A percentile compares a stretch with the other conserved stretches of the same genome.
phyloP scores from a whole-genome alignment of 2,113 vertebrate genomes.

The Xenopus borealis region DNA sequence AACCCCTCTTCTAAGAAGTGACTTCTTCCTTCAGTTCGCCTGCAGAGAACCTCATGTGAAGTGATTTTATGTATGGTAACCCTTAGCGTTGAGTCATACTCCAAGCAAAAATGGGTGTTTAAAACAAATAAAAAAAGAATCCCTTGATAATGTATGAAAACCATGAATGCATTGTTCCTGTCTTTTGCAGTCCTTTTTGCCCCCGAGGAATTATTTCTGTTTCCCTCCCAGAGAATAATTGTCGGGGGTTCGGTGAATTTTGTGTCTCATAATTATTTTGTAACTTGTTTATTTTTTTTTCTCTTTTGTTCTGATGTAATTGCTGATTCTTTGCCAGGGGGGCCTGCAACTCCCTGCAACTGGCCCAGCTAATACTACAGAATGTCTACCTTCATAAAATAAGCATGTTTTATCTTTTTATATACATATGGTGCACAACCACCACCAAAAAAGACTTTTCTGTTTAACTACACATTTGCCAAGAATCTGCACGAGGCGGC shows the following conservation, averaged over 20 bases:
- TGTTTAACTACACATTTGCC: conserved; percentile 17
- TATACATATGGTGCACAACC: conserved; percentile 50
- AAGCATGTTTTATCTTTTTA: conserved; percentile 61
- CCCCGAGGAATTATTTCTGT: conserved; percentile 61
- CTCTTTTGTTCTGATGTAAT: conserved; percentile 9
- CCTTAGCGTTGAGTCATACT: conserved; percentile 56
- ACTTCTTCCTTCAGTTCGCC: conserved; percentile 70
- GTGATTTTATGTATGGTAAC: conserved; percentile 59
- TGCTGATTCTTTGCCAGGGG: conserved; percentile 9
- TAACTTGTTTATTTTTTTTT: neutral
- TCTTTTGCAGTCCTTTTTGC: conserved; percentile 66
- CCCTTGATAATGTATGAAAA: conserved; percentile 39
- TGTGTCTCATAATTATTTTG: conserved; percentile 24
- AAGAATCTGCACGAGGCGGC: neutral
- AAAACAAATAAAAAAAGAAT: conserved; percentile 26
- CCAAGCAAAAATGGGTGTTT: conserved; percentile 52
- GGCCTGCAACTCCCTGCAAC: conserved; percentile 36
- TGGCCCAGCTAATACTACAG: conserved; percentile 12
- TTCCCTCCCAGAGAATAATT: conserved; percentile 88
- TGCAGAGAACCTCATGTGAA: conserved; percentile 59
- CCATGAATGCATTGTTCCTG: conserved; percentile 28
- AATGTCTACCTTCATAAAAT: conserved; percentile 46
- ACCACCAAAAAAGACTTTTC: conserved; percentile 35
- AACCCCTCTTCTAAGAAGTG: conserved; percentile 53
- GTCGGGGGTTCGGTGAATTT: conserved; percentile 65